These are phyloP conservation scores for Perca schrenkii DNA, from an alignment of 2,113 vertebrate species.

Conservation along the genomic window DNA sequence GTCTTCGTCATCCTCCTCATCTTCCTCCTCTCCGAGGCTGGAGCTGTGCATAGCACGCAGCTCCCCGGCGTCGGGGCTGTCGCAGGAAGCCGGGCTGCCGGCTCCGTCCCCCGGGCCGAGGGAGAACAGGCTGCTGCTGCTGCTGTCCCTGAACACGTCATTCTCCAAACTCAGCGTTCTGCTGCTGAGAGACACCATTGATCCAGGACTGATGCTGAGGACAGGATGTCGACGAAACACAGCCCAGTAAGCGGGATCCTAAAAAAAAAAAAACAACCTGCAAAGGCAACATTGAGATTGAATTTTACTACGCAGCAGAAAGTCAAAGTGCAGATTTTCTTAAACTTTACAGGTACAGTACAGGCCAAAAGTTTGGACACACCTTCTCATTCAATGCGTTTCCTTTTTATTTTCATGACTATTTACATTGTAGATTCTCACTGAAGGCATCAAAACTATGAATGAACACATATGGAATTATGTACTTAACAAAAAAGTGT, in stretches of 20 bases:
- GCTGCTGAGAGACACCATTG: constrained; percentile 90
- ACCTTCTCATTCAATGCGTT: too few species aligned
- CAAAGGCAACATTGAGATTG: constrained; percentile 30
- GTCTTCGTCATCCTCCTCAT: constrained; percentile 71
- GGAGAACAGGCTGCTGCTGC: constrained; percentile 71
- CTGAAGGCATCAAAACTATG: too few species aligned
- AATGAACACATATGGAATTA: too few species aligned
- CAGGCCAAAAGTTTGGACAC: too few species aligned
- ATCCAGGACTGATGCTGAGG: constrained; percentile 64
- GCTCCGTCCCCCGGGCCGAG: constrained; percentile 68
- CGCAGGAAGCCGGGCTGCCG: constrained; percentile 75
- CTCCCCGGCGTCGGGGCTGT: constrained; percentile 72
- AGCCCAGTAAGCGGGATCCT: constrained; percentile 26
- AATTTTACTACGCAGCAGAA: constrained; percentile 17
- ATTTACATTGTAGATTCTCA: too few species aligned
- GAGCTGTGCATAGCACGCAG: constrained; percentile 55
- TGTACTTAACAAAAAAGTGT: too few species aligned
- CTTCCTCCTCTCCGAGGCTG: constrained; percentile 69
- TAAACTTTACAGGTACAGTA: background rate
- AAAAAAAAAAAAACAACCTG: constrained; percentile 60
- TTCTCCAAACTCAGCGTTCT: constrained; percentile 81
- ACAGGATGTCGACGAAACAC: constrained; percentile 50
- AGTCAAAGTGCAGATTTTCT: background rate
- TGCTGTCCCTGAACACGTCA: constrained; percentile 78
- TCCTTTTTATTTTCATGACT: too few species aligned